A percentile compares a stretch with the other conserved stretches of the same genome.
phyloP scores from a whole-genome alignment of 1,140 invertebrate genomes.

The Nephotettix cincticeps region DNA sequence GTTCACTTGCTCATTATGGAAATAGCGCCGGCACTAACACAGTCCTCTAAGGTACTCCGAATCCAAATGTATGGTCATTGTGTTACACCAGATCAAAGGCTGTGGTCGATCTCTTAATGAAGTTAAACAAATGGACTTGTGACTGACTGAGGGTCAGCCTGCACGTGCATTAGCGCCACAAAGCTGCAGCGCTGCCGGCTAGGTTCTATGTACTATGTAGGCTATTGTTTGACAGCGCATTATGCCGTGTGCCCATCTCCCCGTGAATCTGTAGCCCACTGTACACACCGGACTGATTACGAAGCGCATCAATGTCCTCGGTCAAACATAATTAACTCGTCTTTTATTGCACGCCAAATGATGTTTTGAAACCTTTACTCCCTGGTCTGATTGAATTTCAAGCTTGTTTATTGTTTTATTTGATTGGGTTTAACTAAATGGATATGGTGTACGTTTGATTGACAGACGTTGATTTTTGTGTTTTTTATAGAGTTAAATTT shows the following conservation, averaged over 20 bases:
- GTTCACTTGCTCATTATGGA: background rate
- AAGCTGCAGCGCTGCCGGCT: no score
- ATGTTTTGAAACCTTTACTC: no score
- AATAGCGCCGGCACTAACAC: background rate
- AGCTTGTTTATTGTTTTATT: no score
- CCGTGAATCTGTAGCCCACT: background rate
- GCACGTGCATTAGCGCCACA: background rate
- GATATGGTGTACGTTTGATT: no score
- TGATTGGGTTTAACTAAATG: no score
- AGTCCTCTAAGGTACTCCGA: background rate
- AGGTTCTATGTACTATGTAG: no score
- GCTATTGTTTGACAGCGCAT: background rate
- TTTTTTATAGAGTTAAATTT: no score
- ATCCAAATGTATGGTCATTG: background rate
- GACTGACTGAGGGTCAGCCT: background rate
- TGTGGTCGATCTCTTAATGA: background rate
- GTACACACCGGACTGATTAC: background rate
- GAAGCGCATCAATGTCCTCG: background rate
- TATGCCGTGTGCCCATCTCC: background rate
- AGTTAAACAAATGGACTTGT: constrained; percentile 7
- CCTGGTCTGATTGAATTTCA: no score
- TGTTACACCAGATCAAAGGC: background rate
- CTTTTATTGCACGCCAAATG: background rate
- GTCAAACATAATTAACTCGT: background rate
- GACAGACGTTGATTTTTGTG: no score